Evolutionary conservation across 2,888 invertebrate genomes (phyloP).

Genomic region (Xanthorhoe designata): DNA sequence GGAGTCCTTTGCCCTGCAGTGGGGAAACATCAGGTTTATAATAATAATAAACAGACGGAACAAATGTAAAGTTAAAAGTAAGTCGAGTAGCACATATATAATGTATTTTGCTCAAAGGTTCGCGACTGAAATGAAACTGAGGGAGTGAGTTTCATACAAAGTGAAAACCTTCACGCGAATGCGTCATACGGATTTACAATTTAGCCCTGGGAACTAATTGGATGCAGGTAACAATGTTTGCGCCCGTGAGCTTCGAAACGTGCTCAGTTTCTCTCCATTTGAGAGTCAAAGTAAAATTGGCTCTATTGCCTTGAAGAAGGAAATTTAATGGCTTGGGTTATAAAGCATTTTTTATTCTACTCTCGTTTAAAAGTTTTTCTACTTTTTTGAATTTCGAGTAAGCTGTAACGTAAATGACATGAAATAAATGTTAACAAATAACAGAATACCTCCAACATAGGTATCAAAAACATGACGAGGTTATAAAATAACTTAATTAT

Average conservation of each 20-base stretch:
- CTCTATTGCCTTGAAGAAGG: neutral
- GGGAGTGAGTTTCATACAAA: constrained; percentile 35
- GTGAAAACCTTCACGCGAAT: constrained; percentile 34
- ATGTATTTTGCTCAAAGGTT: constrained; percentile 34
- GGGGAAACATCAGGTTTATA: too few relatives aligned
- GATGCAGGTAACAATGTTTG: constrained; percentile 69
- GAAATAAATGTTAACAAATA: too few relatives aligned
- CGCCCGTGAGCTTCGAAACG: constrained; percentile 42
- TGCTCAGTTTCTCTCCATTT: constrained; percentile 37
- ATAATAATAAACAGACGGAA: constrained; percentile 11
- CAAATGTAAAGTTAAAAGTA: neutral
- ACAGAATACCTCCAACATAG: too few relatives aligned
- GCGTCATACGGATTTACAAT: constrained; percentile 62
- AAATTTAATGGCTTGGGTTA: neutral
- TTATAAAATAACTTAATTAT: too few relatives aligned
- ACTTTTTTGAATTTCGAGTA: neutral
- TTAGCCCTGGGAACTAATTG: constrained; percentile 67
- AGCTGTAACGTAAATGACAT: neutral
- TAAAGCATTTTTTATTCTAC: neutral
- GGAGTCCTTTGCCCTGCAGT: too few relatives aligned
- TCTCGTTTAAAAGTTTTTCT: neutral
- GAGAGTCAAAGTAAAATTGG: neutral
- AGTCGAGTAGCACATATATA: constrained; percentile 27
- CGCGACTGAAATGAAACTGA: constrained; percentile 26
- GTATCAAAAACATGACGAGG: too few relatives aligned